Evolutionary conservation across 2,797 vertebrate species (phyloP).

Genomic region (Hemibagrus guttatus): DNA sequence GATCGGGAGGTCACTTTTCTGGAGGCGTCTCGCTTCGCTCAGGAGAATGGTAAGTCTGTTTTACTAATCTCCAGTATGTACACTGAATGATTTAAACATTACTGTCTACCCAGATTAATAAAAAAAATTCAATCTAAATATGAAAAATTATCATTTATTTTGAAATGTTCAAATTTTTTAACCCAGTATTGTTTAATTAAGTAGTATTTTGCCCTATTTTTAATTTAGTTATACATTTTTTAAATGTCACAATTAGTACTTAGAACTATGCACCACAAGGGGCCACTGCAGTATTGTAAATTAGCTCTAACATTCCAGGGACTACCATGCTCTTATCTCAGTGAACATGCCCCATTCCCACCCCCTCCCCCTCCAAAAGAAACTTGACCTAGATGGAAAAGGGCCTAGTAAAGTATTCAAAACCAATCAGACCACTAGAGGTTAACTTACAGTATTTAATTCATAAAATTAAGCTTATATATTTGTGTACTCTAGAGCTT

Average conservation of each 20-base stretch:
- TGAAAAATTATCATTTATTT: neutral
- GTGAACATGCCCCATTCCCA: neutral
- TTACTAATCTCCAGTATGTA: neutral
- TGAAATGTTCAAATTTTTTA: neutral
- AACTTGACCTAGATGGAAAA: neutral
- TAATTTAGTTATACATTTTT: neutral
- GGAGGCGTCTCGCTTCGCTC: conserved; percentile 91
- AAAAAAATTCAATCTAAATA: neutral
- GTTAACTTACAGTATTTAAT: neutral
- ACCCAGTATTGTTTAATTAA: neutral
- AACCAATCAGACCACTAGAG: neutral
- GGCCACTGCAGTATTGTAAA: conserved; percentile 37
- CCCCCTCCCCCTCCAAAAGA: neutral
- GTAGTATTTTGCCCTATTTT: neutral
- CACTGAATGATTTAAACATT: neutral
- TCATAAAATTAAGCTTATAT: neutral
- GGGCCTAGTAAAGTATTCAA: neutral
- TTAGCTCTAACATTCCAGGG: neutral
- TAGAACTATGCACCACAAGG: conserved; percentile 45
- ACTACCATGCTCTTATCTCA: neutral
- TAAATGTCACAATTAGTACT: neutral
- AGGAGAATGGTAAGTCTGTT: conserved; percentile 83
- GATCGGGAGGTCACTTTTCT: conserved; percentile 93
- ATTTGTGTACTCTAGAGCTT: conserved; percentile 76
- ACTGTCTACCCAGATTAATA: neutral